phyloP scores from a whole-genome alignment of 2,888 invertebrate species.

The Tetragonisca angustula region DNA sequence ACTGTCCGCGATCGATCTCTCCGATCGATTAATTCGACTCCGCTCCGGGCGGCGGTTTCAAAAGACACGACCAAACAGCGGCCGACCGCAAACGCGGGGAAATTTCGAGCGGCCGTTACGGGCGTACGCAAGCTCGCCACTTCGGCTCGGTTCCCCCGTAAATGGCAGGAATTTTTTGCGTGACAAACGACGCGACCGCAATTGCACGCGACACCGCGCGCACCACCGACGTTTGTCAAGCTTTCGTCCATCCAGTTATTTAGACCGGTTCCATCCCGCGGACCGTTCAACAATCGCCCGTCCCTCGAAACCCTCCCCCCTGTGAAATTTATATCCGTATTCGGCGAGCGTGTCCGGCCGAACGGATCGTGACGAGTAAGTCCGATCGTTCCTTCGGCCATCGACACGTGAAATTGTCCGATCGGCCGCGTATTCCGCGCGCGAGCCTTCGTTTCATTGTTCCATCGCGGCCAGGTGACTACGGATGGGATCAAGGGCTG shows the following conservation, averaged over 20 bases:
- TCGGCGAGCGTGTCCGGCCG: constrained; percentile 22
- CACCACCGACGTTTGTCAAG: constrained; percentile 35
- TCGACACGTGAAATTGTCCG: constrained; percentile 54
- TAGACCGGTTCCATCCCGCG: constrained; percentile 9
- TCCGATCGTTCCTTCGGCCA: constrained; percentile 48
- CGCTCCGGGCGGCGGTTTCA: background rate
- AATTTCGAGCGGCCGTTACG: background rate
- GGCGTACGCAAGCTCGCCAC: constrained; percentile 1
- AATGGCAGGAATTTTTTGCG: constrained; percentile 32
- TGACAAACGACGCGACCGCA: constrained; percentile 25
- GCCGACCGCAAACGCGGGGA: background rate
- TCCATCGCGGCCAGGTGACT: no score
- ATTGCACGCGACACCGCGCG: constrained; percentile 17
- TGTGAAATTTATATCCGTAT: constrained; percentile 49
- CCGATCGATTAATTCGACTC: background rate
- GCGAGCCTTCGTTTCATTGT: background rate
- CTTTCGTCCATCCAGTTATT: constrained; percentile 40
- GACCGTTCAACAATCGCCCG: constrained; percentile 26
- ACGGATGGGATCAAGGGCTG: no score
- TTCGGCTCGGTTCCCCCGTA: constrained; percentile 10
- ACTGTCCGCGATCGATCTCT: background rate
- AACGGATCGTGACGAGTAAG: constrained; percentile 41
- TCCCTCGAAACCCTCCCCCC: no score
- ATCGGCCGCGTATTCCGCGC: constrained; percentile 41
- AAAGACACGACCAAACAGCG: background rate